phyloP scores from a whole-genome alignment of 2,113 vertebrate species.

The Brachyhypopomus occidentalis region DNA sequence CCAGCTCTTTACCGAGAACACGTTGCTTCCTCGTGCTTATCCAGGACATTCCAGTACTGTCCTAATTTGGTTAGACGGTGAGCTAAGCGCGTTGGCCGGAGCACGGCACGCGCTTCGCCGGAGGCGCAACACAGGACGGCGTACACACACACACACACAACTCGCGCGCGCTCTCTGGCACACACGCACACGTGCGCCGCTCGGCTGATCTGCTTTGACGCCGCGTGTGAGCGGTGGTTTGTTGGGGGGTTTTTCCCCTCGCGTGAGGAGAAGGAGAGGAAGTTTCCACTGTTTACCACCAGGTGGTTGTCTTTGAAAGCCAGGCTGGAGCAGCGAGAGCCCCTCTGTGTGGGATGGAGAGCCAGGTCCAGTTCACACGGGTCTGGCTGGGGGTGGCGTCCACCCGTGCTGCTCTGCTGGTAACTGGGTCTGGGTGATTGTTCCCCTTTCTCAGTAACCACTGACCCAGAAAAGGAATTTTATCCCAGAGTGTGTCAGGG shows the following conservation, averaged over 20 bases:
- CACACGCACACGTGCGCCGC: background rate
- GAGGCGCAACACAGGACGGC: background rate
- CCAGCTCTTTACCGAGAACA: background rate
- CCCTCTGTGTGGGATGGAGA: too few relatives aligned
- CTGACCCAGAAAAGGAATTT: conserved; percentile 12
- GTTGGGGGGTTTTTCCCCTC: too few relatives aligned
- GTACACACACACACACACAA: conserved; percentile 13
- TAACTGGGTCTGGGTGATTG: conserved; percentile 31
- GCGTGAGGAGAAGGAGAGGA: background rate
- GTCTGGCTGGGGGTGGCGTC: background rate
- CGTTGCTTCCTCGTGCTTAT: background rate
- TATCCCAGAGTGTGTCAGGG: conserved; percentile 43
- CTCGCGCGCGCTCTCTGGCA: background rate
- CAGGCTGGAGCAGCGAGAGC: conserved; percentile 44
- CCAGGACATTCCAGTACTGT: too few relatives aligned
- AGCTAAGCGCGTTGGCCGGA: background rate
- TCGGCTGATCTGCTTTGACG: too few relatives aligned
- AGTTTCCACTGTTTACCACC: conserved; percentile 66
- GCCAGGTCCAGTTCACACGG: background rate
- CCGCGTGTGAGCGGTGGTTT: too few relatives aligned
- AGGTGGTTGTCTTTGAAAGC: conserved; percentile 75
- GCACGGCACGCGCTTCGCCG: background rate
- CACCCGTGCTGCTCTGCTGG: background rate
- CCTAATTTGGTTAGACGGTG: background rate
- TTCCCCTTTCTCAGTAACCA: background rate